These are phyloP conservation scores for Stegostoma tigrinum DNA, from an alignment of 2,113 vertebrate species.

Conservation along the genomic window DNA sequence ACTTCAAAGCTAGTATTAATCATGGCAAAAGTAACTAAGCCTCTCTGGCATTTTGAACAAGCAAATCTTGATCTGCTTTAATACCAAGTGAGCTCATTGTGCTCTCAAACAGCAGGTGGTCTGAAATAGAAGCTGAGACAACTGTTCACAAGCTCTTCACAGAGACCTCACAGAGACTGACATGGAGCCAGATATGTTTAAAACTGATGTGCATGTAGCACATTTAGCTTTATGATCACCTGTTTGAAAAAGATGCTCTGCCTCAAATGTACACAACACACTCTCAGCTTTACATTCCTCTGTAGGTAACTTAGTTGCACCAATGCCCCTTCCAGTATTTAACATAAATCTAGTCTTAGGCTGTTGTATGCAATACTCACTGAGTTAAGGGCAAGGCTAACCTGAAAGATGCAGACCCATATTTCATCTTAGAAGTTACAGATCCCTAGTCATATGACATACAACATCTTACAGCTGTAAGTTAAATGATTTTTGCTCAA, in stretches of 20 bases:
- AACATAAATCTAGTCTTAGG: background rate
- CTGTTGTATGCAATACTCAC: background rate
- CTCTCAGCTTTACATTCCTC: background rate
- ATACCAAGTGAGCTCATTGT: background rate
- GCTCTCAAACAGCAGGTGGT: background rate
- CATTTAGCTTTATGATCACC: background rate
- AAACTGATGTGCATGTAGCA: background rate
- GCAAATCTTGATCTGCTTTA: background rate
- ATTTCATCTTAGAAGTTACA: background rate
- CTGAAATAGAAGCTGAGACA: background rate
- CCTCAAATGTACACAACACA: background rate
- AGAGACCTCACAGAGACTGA: background rate
- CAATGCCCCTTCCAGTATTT: background rate
- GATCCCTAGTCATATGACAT: background rate
- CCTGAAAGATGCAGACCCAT: background rate
- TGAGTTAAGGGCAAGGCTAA: background rate
- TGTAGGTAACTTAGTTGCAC: background rate
- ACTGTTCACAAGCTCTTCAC: background rate
- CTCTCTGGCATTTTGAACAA: background rate
- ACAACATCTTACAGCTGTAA: background rate
- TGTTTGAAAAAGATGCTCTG: background rate
- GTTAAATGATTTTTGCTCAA: background rate
- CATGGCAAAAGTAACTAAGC: background rate
- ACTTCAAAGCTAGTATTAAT: background rate
- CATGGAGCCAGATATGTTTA: background rate